Evolutionary conservation across 2,113 vertebrate genomes (phyloP).

Genomic region (Ophthalmolycus amberensis): DNA sequence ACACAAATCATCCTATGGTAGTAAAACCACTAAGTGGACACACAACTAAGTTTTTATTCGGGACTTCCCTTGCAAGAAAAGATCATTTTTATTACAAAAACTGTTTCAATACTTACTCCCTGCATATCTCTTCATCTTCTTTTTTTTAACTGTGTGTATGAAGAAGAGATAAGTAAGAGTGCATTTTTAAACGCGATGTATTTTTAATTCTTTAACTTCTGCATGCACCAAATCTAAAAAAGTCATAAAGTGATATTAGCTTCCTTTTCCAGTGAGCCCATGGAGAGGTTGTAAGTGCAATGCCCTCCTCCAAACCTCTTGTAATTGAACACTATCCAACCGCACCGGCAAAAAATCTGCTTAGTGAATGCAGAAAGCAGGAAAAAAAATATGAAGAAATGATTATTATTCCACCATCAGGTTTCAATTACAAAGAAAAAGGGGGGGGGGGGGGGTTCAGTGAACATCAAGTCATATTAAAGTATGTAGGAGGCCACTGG

Average conservation of each 20-base stretch:
- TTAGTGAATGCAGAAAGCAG: constrained; percentile 42
- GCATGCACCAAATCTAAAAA: constrained; percentile 42
- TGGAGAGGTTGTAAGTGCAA: constrained; percentile 21
- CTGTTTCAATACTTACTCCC: constrained; percentile 20
- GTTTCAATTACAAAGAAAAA: constrained; percentile 77
- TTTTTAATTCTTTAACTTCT: constrained; percentile 46
- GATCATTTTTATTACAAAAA: constrained; percentile 24
- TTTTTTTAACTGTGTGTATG: neutral
- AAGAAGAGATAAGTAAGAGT: constrained; percentile 18
- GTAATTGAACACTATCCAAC: constrained; percentile 63
- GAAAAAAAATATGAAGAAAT: constrained; percentile 59
- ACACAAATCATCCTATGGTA: constrained; percentile 70
- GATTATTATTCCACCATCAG: constrained; percentile 79
- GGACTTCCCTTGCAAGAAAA: neutral
- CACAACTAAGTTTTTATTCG: constrained; percentile 50
- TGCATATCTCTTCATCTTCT: constrained; percentile 9
- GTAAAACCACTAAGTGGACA: constrained; percentile 47
- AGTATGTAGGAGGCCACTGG: constrained; percentile 77
- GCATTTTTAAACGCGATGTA: constrained; percentile 27
- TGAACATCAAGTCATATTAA: constrained; percentile 82
- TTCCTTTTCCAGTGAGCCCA: constrained; percentile 25
- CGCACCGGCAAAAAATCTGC: constrained; percentile 52
- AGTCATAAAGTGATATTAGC: constrained; percentile 8
- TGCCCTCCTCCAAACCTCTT: constrained; percentile 43
- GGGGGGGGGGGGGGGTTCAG: constrained; percentile 64